Percentiles rank a stretch among this genome's conserved stretches.
These are phyloP conservation scores for Embidobia sp. DNA, from an alignment of 2,888 invertebrate genomes.

Conservation along the genomic window DNA sequence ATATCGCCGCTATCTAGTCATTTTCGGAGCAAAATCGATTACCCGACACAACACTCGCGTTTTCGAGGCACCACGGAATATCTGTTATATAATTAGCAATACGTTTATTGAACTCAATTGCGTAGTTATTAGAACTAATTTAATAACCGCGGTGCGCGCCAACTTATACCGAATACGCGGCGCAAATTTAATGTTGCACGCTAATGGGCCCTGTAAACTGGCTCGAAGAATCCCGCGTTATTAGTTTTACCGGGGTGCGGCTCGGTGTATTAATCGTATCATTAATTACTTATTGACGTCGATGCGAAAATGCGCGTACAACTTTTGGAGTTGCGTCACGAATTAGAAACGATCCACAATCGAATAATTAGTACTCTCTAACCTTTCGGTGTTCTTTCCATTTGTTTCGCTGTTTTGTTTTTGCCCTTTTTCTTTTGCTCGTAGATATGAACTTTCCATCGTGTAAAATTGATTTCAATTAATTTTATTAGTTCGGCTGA, in stretches of 20 bases:
- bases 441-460: conserved; percentile 25
- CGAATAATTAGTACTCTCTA: conserved; percentile 13
- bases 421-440: neutral
- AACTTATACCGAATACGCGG: conserved; percentile 5
- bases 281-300: conserved; percentile 30
- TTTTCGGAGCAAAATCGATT: conserved; percentile 54
- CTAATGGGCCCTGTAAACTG: conserved; percentile 21
- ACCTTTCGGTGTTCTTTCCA: conserved; percentile 11
- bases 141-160: conserved; percentile 22
- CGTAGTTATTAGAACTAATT: conserved; percentile 53
- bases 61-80: conserved; percentile 43
- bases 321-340: conserved; percentile 28
- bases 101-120: conserved; percentile 43
- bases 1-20: conserved; percentile 49
- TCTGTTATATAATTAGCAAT: conserved; percentile 48
- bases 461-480: conserved; percentile 10
- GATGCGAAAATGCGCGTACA: conserved; percentile 22
- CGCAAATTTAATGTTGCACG: conserved; percentile 6
- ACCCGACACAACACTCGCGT: conserved; percentile 38
- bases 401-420: neutral
- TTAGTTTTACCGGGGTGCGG: conserved; percentile 21
- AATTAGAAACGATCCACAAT: conserved; percentile 36
- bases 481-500: conserved; percentile 15
- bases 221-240: conserved; percentile 12
- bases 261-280: conserved; percentile 26